A percentile compares a stretch with the other conserved stretches of the same genome.
Evolutionary conservation across 2,888 invertebrate species (phyloP).

Genomic region (Drosophila barbarae): DNA sequence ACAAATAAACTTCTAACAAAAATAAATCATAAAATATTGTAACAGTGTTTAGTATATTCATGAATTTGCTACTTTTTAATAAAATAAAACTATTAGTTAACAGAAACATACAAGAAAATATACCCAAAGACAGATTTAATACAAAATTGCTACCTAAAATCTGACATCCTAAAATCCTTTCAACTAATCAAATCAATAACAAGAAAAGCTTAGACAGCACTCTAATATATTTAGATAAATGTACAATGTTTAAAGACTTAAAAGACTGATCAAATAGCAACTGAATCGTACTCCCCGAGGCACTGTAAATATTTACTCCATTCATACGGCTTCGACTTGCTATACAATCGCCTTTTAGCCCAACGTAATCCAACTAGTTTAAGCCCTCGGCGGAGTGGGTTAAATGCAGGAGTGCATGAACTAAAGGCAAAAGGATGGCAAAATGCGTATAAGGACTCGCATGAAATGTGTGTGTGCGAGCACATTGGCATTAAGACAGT

Average conservation of each 20-base stretch:
- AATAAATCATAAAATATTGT: no score
- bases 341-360: conserved; percentile 15
- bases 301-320: conserved; percentile 29
- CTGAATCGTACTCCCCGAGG: conserved; percentile 11
- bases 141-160: background rate
- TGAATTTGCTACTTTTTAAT: background rate
- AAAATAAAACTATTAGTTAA: background rate
- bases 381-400: conserved; percentile 39
- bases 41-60: background rate
- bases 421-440: conserved; percentile 37
- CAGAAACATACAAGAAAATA: no score
- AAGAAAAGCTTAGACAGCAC: background rate
- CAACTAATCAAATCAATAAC: background rate
- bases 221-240: no score
- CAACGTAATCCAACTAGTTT: conserved; percentile 37
- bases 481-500: conserved; percentile 69
- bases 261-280: conserved; percentile 15
- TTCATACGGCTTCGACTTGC: conserved; percentile 30
- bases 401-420: conserved; percentile 53
- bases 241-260: background rate
- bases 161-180: background rate
- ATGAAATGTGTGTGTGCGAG: conserved; percentile 68
- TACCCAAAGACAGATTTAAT: background rate
- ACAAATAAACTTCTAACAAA: no score
- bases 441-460: conserved; percentile 55